A percentile compares a stretch with the other conserved stretches of the same genome.
These are phyloP conservation scores for Acrossocheilus wenchowensis DNA, from an alignment of 2,797 vertebrate species.

Conservation along the genomic window DNA sequence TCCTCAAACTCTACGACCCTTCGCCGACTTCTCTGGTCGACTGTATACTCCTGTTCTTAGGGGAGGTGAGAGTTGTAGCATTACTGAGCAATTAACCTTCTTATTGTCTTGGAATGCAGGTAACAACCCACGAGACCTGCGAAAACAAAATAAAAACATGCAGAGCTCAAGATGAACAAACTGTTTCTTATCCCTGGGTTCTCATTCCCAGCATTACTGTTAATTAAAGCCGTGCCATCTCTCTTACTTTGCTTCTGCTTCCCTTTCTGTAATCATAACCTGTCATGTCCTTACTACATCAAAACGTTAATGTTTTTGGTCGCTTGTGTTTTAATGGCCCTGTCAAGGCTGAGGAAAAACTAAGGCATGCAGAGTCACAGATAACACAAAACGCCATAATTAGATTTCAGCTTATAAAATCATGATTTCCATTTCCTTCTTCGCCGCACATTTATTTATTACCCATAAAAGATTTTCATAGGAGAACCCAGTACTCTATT, in stretches of 20 bases:
- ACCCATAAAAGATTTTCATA: conserved; percentile 42
- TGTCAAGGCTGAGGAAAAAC: conserved; percentile 79
- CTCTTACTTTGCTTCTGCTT: not conserved
- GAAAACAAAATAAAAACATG: conserved; percentile 45
- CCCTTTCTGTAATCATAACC: conserved; percentile 69
- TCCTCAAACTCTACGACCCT: not conserved
- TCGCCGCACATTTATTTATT: conserved; percentile 59
- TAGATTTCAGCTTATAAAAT: conserved; percentile 68
- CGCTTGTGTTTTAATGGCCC: conserved; percentile 76
- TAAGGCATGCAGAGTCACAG: conserved; percentile 72
- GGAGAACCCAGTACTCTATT: not conserved
- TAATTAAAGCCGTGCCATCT: conserved; percentile 34
- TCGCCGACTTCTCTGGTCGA: not conserved
- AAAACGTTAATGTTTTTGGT: conserved; percentile 77
- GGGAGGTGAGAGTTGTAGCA: conserved; percentile 14
- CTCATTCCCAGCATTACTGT: conserved; percentile 32
- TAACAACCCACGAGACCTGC: conserved; percentile 28
- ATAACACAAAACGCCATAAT: conserved; percentile 72
- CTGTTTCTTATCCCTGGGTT: conserved; percentile 37
- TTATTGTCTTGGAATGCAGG: conserved; percentile 26
- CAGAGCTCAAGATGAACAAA: conserved; percentile 39
- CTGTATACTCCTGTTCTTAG: not conserved
- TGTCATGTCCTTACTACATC: conserved; percentile 76
- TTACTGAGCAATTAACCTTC: conserved; percentile 50
- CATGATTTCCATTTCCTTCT: conserved; percentile 65